Base-by-base conservation (phyloP, 2,113 vertebrate genomes). In the rabbit (Oryctolagus cuniculus) region DNA sequence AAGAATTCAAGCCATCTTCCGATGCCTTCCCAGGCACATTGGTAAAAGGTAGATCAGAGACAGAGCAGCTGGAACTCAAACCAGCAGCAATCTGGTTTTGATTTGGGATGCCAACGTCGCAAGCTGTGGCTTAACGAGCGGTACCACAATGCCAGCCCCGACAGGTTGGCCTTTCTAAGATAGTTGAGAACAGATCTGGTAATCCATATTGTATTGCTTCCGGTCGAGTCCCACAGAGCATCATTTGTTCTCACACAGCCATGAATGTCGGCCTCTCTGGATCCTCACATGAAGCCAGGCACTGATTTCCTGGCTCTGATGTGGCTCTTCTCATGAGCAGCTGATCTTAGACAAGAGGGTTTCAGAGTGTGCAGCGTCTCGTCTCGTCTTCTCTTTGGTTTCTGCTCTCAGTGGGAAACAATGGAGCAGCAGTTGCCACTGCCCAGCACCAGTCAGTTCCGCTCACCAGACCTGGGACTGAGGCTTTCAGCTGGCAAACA, bases 351-450 rank as follows among this genome's bases (percentile, higher is more conserved):
- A 29, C 13, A 22, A 84, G n/a, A 81, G 25, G 90, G 19, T 63
- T 88, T 86, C 11, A n/a, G 44, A n/a, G 12, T 63, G 2, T 78
- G 16, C 5, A 8, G 25, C 31, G 19, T 36, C 21, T 7, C 10
- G 19, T 55, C 31, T 7, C 10, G 24, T 55, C 31, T 10, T 73
- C 19, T 77, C 29, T 72, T 66, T 74, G 17, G 6, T 16, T 51
- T 92, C 66, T 87, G 44, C 87, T 96, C 49, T 10, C 13, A 92
- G 77, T 79, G 44, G 66, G 44, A 96, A 64, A 38, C 25, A 44
- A 25, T 19, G 6, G 10, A 89, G 29, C 3, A 44, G 36, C 49
- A 7, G 72, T 90, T 61, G 53, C 6, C 49, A 66, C 12, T 75
- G 64, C 10, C 69, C 36, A 61, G 73, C 21, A 81, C 44, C 17